Conservation (phyloP, 2,113 vertebrate species). For the Crocuta crocuta region DNA sequence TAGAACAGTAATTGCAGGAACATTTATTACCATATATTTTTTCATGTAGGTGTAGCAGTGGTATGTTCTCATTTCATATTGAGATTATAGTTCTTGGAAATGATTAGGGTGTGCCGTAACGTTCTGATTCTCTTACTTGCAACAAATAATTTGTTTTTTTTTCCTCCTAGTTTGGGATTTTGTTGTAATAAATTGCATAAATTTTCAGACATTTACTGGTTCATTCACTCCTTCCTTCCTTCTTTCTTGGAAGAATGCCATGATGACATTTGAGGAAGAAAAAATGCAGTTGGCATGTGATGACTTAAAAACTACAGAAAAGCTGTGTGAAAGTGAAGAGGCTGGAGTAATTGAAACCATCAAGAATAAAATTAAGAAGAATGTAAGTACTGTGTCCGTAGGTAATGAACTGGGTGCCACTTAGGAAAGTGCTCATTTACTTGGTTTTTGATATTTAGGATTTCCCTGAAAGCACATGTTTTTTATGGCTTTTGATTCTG, state of each 20-base stretch:
- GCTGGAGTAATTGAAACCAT: constrained; percentile 98
- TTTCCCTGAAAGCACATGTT: neutral
- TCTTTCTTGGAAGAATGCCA: constrained; percentile 92
- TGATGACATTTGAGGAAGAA: constrained; percentile 99
- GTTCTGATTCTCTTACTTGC: constrained; percentile 7
- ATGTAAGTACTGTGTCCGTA: constrained; percentile 87
- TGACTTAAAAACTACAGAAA: constrained; percentile 97
- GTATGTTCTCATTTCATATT: neutral
- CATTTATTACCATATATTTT: neutral
- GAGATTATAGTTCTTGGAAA: neutral
- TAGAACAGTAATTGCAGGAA: neutral
- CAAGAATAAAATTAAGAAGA: constrained; percentile 98
- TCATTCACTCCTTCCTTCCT: constrained; percentile 42
- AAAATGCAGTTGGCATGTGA: constrained; percentile 99
- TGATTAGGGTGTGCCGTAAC: neutral
- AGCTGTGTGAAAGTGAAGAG: constrained; percentile 97
- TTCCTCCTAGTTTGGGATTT: neutral
- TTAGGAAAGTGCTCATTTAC: neutral
- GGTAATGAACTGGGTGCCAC: neutral
- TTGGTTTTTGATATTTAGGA: neutral
- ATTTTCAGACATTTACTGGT: neutral
- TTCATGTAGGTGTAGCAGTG: neutral
- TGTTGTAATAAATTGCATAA: neutral
- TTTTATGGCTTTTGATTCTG: neutral
- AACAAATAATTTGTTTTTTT: neutral